Percentiles rank a stretch among this genome's conserved stretches.
These are phyloP conservation scores for Dolichoris vasculosae DNA, from an alignment of 1,140 invertebrate species.

Conservation along the genomic window DNA sequence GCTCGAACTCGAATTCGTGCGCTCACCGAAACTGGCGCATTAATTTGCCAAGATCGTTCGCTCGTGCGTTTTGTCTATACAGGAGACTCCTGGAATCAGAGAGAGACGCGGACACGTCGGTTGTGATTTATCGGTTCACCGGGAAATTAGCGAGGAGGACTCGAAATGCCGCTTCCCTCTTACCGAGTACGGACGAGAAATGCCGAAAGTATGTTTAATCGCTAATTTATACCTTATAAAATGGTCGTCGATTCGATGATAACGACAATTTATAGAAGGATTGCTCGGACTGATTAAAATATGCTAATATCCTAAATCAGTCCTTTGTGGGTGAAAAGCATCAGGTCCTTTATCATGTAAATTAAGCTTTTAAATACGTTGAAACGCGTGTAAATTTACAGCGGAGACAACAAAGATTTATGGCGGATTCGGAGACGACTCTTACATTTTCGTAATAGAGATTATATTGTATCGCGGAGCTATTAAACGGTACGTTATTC, in stretches of 20 bases:
- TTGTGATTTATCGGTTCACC: slow-evolving; percentile 32
- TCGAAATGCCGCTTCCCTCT: not conserved
- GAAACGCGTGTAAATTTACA: not conserved
- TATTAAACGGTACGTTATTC: not conserved
- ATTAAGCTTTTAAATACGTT: not conserved
- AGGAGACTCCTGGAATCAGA: slow-evolving; percentile 26
- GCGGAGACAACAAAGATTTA: not conserved
- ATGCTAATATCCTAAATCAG: not conserved
- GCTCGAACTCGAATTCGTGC: slow-evolving; percentile 27
- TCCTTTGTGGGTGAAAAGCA: not conserved
- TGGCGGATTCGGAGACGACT: not conserved
- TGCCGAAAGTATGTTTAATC: slow-evolving; percentile 7
- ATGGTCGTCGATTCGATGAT: not conserved
- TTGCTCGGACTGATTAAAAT: slow-evolving; percentile 11
- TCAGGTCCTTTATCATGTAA: not conserved
- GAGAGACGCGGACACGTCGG: not conserved
- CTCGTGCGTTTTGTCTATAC: not conserved
- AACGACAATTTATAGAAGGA: slow-evolving; percentile 40
- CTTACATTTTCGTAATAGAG: not conserved
- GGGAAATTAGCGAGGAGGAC: slow-evolving; percentile 22
- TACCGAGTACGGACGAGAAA: not conserved
- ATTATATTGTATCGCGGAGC: not conserved
- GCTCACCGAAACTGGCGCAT: slow-evolving; percentile 10
- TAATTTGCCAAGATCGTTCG: slow-evolving; percentile 20
- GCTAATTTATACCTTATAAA: slow-evolving; percentile 40